These are phyloP conservation scores for Aplodontia rufa DNA, from an alignment of 2,113 vertebrate species.

Conservation along the genomic window DNA sequence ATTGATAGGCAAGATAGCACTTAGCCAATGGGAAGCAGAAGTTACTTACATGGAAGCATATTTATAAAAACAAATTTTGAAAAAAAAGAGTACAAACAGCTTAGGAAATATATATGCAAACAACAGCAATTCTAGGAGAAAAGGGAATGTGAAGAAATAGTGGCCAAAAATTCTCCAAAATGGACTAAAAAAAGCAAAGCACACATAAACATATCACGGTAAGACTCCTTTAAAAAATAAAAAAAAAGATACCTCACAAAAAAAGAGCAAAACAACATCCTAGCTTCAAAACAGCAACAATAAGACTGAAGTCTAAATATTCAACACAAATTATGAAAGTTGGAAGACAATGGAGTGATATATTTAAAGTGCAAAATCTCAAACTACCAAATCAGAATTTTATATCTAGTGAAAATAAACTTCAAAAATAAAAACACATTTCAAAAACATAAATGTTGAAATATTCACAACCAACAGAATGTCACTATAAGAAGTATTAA, in stretches of 20 bases:
- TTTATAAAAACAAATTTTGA: not conserved
- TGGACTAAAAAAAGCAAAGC: not conserved
- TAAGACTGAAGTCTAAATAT: not conserved
- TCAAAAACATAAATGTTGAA: not conserved
- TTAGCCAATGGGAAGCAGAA: not conserved
- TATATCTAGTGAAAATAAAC: not conserved
- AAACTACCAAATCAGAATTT: not conserved
- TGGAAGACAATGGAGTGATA: not conserved
- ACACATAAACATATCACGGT: not conserved
- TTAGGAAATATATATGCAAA: not conserved
- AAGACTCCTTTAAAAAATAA: not conserved
- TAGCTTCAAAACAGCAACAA: not conserved
- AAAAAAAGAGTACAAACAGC: not conserved
- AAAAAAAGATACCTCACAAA: not conserved
- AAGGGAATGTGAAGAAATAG: not conserved
- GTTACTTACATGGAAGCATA: not conserved
- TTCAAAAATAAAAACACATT: conserved; percentile 18
- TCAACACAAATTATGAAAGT: not conserved
- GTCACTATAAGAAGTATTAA: not conserved
- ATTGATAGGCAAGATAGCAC: too few relatives aligned
- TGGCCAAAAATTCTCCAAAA: not conserved
- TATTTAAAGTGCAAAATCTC: not conserved
- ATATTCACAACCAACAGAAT: not conserved
- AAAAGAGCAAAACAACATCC: not conserved
- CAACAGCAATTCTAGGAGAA: not conserved